These are phyloP conservation scores for Gnathonemus echidnorhynchus DNA, from an alignment of 2,113 vertebrate genomes.

Conservation along the genomic window DNA sequence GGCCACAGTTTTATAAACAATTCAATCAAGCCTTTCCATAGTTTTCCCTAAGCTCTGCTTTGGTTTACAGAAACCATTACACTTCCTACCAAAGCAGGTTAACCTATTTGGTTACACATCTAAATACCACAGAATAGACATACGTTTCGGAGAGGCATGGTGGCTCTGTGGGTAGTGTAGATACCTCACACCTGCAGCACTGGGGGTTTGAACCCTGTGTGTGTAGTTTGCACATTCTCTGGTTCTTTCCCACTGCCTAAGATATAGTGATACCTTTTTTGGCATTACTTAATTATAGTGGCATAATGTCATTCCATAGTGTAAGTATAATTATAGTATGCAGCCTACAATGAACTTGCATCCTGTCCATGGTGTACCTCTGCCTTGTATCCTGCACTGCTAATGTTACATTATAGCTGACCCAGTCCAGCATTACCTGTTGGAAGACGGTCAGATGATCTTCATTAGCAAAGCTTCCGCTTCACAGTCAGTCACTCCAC, in stretches of 20 bases:
- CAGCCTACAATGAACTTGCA: neutral
- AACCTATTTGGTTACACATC: neutral
- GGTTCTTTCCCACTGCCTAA: neutral
- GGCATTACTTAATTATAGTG: neutral
- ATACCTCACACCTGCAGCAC: neutral
- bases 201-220: neutral
- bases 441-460: neutral
- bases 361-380: neutral
- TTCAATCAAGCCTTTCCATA: neutral
- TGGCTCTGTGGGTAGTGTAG: neutral
- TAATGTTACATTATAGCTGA: neutral
- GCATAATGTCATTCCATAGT: neutral
- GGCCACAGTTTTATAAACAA: neutral
- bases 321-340: neutral
- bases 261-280: neutral
- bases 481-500: neutral
- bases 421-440: neutral
- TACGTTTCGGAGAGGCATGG: neutral
- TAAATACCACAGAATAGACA: neutral
- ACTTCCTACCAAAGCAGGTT: neutral
- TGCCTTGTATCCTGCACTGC: neutral
- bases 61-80: neutral
- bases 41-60: neutral
- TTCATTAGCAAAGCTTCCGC: neutral
- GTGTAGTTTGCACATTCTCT: neutral